These are phyloP conservation scores for Malachius bipustulatus DNA, from an alignment of 2,888 invertebrate genomes.

Conservation along the genomic window DNA sequence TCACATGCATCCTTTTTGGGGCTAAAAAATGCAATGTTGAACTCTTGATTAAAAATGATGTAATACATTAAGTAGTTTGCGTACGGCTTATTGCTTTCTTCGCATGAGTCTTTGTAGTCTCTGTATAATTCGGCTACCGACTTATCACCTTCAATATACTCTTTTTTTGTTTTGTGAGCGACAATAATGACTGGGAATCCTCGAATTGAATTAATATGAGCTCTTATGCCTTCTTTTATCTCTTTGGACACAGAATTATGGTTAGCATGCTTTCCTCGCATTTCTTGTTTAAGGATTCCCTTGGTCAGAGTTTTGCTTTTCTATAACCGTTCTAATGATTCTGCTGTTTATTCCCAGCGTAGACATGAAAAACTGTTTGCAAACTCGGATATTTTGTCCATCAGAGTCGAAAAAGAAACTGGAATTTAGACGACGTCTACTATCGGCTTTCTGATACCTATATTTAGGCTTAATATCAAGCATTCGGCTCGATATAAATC, in stretches of 20 bases:
- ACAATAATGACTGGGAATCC: constrained; percentile 23
- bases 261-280: constrained; percentile 22
- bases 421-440: constrained; percentile 17
- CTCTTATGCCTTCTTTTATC: constrained; percentile 17
- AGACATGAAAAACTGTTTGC: constrained; percentile 12
- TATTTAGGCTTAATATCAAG: constrained; percentile 17
- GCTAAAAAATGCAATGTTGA: constrained; percentile 16
- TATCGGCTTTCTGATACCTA: constrained; percentile 18
- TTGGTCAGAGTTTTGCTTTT: constrained; percentile 10
- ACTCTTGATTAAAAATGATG: constrained; percentile 17
- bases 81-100: constrained; percentile 11
- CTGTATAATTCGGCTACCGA: constrained; percentile 18
- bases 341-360: constrained; percentile 11
- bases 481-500: constrained; percentile 17
- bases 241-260: constrained; percentile 16
- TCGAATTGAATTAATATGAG: constrained; percentile 22
- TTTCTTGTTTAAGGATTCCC: constrained; percentile 17
- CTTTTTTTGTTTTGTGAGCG: constrained; percentile 16
- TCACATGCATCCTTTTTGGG: constrained; percentile 15
- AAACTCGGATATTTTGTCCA: constrained; percentile 14
- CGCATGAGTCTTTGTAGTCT: constrained; percentile 18
- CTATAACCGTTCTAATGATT: constrained; percentile 9
- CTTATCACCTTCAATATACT: constrained; percentile 22
- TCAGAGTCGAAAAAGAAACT: constrained; percentile 20
- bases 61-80: constrained; percentile 16